Base-by-base conservation (phyloP, 2,888 invertebrate species). In the Nudaria mundana region DNA sequence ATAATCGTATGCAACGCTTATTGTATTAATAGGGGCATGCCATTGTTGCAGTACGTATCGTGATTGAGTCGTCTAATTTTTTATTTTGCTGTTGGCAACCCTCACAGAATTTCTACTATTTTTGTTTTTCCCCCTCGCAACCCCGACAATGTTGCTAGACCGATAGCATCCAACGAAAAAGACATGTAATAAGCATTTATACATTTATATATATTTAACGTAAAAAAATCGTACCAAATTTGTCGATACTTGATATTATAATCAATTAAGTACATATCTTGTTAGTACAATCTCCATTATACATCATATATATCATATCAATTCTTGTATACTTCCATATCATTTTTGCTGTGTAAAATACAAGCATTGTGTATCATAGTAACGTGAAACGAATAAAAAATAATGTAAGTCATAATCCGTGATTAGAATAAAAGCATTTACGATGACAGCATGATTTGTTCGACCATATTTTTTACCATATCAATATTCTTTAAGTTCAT, bases 1-100 rank as follows among this genome's bases (percentile, higher is more conserved):
- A 85, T 78, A 66, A 57, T 74, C 81, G 88, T 88, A 88, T 88
- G 87, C 88, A 88, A 88, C 88, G 86, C 88, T 88, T 88, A 88
- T 88, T 88, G 81, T 84, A 82, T 80, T 66, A 78, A 88, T 87
- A 87, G 84, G 87, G 84, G 82, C 76, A 71, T 76, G 78, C 81
- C 81, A 73, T 80, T 74, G 87, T 87, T 88, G 88, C 87, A 88
- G 84, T 88, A 88, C 88, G 79, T 75, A 76, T 86, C 85, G 87
- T 86, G 87, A 80, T 76, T 76, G 85, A 85, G 86, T 87, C 87
- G 70, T 77, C 68, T 13, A n/a, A 2, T 24, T 57, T 44, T 59
- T 13, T 55, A 41, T 47, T 48, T 42, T 18, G 1, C 20, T 32
- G 52, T 56, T 59, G 51, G 63, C 61, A 71, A 67, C 64, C 66